Conservation (phyloP, 2,113 vertebrate genomes). For the Manacus vitellinus region DNA sequence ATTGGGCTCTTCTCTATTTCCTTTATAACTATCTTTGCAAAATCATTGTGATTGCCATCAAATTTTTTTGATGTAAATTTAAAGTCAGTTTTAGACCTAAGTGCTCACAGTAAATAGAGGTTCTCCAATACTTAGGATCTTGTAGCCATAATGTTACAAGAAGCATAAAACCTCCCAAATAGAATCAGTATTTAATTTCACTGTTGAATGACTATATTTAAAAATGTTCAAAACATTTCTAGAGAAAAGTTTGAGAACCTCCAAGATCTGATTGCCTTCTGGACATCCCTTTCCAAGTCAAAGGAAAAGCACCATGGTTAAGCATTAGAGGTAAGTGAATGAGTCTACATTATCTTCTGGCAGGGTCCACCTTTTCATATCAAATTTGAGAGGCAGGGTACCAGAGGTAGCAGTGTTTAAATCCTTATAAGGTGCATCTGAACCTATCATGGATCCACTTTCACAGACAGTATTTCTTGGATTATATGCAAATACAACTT, state of each 20-base stretch:
- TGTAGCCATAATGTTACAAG: background rate
- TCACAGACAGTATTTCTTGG: background rate
- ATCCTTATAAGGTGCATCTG: background rate
- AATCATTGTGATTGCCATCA: background rate
- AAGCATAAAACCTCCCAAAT: accelerated
- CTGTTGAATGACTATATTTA: background rate
- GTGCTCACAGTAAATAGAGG: background rate
- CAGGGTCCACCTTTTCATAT: background rate
- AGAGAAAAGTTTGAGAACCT: background rate
- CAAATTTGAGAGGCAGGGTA: background rate
- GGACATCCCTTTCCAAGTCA: background rate
- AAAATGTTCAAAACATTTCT: background rate
- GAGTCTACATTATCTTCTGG: background rate
- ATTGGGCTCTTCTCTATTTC: background rate
- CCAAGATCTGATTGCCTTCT: background rate
- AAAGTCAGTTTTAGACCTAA: accelerated
- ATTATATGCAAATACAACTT: background rate
- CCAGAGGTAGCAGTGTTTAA: background rate
- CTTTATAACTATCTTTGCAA: background rate
- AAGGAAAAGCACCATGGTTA: background rate
- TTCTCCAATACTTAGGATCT: background rate
- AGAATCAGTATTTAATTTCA: background rate
- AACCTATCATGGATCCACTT: background rate
- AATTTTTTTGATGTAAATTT: background rate
- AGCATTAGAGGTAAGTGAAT: background rate